Evolutionary conservation across 2,888 invertebrate genomes (phyloP).

Genomic region (Ophioninae sp.): DNA sequence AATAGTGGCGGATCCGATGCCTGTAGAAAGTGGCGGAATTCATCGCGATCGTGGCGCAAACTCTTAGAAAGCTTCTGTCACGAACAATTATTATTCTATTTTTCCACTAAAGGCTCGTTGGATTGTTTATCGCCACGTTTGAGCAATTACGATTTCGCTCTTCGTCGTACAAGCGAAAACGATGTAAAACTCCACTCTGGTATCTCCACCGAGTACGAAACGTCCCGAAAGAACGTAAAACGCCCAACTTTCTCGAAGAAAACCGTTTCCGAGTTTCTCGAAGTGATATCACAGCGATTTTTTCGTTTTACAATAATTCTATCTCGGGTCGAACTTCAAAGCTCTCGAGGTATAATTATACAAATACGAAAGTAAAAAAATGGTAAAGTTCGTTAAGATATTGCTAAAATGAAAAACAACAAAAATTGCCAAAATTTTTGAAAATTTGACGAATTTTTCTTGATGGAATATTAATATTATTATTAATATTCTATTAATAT

Average conservation of each 20-base stretch:
- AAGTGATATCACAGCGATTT: not conserved
- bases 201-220: not conserved
- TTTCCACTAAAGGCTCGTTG: not conserved
- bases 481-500: too few relatives aligned
- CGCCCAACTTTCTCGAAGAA: slow-evolving; percentile 1
- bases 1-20: slow-evolving; percentile 11
- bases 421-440: not conserved
- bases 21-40: slow-evolving; percentile 45
- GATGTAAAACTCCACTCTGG: not conserved
- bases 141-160: slow-evolving; percentile 5
- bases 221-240: not conserved
- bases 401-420: not conserved
- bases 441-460: too few relatives aligned
- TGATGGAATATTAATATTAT: not conserved
- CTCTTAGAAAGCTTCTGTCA: slow-evolving; percentile 50
- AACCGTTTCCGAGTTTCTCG: not conserved
- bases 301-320: not conserved
- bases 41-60: not conserved
- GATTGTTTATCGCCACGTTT: slow-evolving; percentile 1
- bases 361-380: not conserved
- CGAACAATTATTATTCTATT: slow-evolving; percentile 22
- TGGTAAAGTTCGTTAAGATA: not conserved
- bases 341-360: not conserved
- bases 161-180: not conserved
- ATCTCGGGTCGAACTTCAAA: not conserved